phyloP scores from a whole-genome alignment of 2,797 vertebrate species.

The Anniella stebbinsi region DNA sequence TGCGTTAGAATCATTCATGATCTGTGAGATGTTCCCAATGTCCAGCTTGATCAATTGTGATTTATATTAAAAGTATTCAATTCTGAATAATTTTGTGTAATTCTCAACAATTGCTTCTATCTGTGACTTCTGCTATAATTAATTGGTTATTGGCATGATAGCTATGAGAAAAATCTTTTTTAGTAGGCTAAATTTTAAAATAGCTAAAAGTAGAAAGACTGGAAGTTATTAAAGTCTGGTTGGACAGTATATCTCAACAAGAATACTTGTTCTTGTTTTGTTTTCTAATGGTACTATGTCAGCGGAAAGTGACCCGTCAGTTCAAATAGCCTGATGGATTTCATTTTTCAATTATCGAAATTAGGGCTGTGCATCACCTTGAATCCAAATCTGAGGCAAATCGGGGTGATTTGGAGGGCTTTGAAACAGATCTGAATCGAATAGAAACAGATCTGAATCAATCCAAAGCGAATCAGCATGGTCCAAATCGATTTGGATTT shows the following conservation, averaged over 20 bases:
- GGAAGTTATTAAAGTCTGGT: not conserved
- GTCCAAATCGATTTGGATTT: too few species aligned
- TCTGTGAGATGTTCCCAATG: not conserved
- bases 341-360: not conserved
- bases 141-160: not conserved
- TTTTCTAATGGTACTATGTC: not conserved
- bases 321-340: not conserved
- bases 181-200: not conserved
- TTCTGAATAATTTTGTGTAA: not conserved
- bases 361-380: too few species aligned
- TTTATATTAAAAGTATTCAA: not conserved
- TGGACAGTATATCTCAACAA: not conserved
- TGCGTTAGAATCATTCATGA: not conserved
- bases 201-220: not conserved
- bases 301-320: constrained; percentile 12
- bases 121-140: not conserved
- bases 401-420: too few species aligned
- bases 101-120: not conserved
- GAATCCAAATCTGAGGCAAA: too few species aligned
- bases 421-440: too few species aligned
- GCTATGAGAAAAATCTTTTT: not conserved
- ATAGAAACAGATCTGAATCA: too few species aligned
- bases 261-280: not conserved
- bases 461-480: too few species aligned
- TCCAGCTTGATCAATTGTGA: not conserved